A percentile compares a stretch with the other conserved stretches of the same genome.
Conservation (phyloP, 1,140 invertebrate genomes). For the Ctenoplectra terminalis region DNA sequence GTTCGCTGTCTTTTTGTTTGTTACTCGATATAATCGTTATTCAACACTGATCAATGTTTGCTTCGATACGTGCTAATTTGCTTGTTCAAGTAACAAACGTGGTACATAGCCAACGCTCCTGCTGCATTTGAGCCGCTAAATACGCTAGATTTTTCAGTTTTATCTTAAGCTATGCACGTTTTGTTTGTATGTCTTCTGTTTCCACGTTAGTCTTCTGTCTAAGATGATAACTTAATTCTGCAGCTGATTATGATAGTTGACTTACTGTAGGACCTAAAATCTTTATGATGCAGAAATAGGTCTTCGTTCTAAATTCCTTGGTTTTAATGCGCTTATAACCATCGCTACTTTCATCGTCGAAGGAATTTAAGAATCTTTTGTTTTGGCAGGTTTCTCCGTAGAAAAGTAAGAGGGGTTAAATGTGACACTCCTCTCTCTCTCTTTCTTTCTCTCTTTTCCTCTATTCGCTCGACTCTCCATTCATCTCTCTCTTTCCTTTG, state of each 20-base stretch:
- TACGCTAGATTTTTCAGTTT: too few relatives aligned
- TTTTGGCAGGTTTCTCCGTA: conserved; percentile 36
- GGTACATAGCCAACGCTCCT: too few relatives aligned
- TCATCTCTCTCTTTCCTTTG: conserved; percentile 21
- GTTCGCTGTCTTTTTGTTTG: too few relatives aligned
- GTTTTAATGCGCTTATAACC: background rate
- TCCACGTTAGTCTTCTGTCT: too few relatives aligned
- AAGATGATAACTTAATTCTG: too few relatives aligned
- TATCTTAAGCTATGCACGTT: too few relatives aligned
- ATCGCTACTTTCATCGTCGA: background rate
- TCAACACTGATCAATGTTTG: too few relatives aligned
- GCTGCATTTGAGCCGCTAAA: too few relatives aligned
- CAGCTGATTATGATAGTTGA: background rate
- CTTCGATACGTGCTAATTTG: too few relatives aligned
- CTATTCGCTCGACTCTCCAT: background rate
- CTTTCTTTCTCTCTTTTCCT: background rate
- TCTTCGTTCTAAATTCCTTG: background rate
- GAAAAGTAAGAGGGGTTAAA: conserved; percentile 6
- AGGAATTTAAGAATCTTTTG: conserved; percentile 37
- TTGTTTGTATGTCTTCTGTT: too few relatives aligned
- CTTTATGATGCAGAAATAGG: background rate
- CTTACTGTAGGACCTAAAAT: background rate
- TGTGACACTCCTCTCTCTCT: background rate
- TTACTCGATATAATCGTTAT: too few relatives aligned
- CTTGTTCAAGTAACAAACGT: too few relatives aligned